Evolutionary conservation across 2,797 vertebrate species (phyloP), one percentile per base, ranked within the genome.

Genomic region (Scomberomorus guttatus): DNA sequence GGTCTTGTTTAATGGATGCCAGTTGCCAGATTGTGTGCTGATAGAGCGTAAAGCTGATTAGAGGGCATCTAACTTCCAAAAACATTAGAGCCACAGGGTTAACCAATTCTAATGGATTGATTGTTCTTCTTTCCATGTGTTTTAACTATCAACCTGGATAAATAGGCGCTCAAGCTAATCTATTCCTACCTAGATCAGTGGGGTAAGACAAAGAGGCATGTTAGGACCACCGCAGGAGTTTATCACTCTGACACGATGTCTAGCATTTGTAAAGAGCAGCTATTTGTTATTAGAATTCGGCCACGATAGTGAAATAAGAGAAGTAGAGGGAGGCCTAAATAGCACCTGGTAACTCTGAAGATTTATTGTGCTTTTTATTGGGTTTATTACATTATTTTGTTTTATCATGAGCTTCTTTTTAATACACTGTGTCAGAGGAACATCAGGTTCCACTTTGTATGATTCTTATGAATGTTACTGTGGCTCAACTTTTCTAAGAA

Each of bases 1-100:
- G 72, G 77, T 20, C 42, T 68, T 39, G 44, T 88, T 87, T 95
- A 96, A 96, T 92, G 94, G 95, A 95, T 93, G 92, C 75, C 75
- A 86, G 91, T 92, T 93, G 94, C 95, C 95, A 94, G 93, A 93
- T 94, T 92, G 93, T 94, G 95, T 92, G 94, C 92, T 95, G 95
- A 95, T 94, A 92, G 93, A 94, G 94, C 91, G 88, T 92, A 94
- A 93, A 95, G 93, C 95, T 93, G 95, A 96, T 96, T 95, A 95
- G 94, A 94, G 94, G 94, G 91, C 91, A 91, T 84, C 94, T 93
- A 94, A 94, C 94, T 94, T 91, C 87, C 90, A 95, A 95, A 95
- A 95, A 92, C 90, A 92, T 93, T 89, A 90, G 90, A 80, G 92
- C 93, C 68, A 87, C 86, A 83, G 92, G 90, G 91, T 92, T 94